Base-by-base conservation (phyloP, 2,888 invertebrate genomes). In the Philereme vetulata region DNA sequence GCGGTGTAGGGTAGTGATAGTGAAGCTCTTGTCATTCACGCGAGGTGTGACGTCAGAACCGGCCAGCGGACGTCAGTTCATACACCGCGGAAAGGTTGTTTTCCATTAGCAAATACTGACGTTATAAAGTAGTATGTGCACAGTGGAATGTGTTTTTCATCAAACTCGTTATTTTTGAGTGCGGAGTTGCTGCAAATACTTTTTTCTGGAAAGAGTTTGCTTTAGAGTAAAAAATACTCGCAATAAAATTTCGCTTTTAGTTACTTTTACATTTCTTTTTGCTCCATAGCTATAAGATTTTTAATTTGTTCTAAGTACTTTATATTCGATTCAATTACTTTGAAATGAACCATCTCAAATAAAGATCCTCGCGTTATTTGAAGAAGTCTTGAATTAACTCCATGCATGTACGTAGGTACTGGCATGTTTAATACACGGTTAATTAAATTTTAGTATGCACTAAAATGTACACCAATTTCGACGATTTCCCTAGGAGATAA, bases 41-140 rank as follows among this genome's bases (percentile, higher is more conserved):
- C 75, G 68, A 72, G 52, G 51, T 50, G 72, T 80, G 82, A 83
- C 83, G 84, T 80, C 79, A 77, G 72, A 40, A 42, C 50, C 53
- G 67, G 63, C 57, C 63, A 60, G 47, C 64, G 40, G 65, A 55
- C 67, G 60, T 60, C 67, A 65, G 58, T 52, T 55, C 33, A 42
- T 46, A 60, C 53, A 59, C 64, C 61, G 70, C 58, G 51, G 54
- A 59, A 62, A 62, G 62, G 58, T 66, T 51, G 69, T 72, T 68
- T 70, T 59, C 51, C 51, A 45, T 53, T 50, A 46, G 57, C 65
- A 64, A 65, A 60, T 50, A 58, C 46, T 62, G 10, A 51, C 38
- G 51, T 43, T 44, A 54, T 42, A 62, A 64, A 60, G 56, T 21
- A 64, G 52, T 45, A 10, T 57, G 10, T 56, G 43, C 50, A 47